Evolutionary conservation across 2,797 vertebrate species (phyloP).

Genomic region (Coracias cyanogaster): DNA sequence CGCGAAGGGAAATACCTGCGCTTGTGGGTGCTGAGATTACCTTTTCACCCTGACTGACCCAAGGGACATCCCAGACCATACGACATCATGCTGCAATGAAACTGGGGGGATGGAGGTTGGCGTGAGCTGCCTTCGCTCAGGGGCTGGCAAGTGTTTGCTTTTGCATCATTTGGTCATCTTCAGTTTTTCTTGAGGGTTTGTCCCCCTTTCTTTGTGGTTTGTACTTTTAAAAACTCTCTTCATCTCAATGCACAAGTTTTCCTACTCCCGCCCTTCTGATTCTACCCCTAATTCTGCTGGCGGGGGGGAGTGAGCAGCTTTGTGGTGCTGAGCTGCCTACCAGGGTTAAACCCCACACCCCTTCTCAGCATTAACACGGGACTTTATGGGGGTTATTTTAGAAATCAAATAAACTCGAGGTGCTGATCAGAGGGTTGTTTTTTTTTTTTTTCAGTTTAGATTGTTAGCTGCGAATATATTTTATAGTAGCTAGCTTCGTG

Average conservation of each 20-base stretch:
- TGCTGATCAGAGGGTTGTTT: not conserved
- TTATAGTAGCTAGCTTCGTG: not conserved
- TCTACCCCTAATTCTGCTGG: not conserved
- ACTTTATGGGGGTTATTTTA: not conserved
- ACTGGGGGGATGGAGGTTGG: not conserved
- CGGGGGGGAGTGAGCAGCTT: not conserved
- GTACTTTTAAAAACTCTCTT: not conserved
- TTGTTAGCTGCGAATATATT: not conserved
- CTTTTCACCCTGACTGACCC: no score
- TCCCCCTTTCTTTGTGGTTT: not conserved
- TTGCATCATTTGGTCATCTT: not conserved
- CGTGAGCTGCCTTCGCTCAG: not conserved
- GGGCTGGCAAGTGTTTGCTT: not conserved
- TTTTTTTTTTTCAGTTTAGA: not conserved
- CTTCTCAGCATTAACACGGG: not conserved
- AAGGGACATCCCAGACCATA: no score
- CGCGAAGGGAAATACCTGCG: no score
- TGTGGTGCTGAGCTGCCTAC: not conserved
- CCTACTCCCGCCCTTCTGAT: not conserved
- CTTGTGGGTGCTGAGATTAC: no score
- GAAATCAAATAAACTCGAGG: not conserved
- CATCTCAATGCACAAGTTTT: not conserved
- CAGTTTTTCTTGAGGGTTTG: rapidly evolving
- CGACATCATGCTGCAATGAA: not conserved
- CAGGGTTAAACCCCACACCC: not conserved